phyloP scores from a whole-genome alignment of 1,140 invertebrate species.

The Andrena cerasifolii region DNA sequence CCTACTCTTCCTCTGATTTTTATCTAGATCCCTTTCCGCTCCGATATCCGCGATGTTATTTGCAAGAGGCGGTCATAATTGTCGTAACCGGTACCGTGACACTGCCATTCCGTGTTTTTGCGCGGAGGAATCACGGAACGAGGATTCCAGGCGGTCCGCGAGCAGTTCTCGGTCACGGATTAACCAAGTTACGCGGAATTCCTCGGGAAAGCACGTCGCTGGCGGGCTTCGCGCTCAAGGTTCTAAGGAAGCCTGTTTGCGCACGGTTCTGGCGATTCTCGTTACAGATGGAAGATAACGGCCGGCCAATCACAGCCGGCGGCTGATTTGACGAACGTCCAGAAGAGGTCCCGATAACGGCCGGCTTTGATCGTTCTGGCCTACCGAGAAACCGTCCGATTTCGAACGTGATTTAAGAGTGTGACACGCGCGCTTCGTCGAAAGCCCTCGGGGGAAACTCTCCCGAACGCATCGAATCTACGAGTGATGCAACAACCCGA shows the following conservation, averaged over 20 bases:
- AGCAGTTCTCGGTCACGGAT: constrained; percentile 18
- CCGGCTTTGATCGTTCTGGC: constrained; percentile 18
- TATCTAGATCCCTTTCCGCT: too few relatives aligned
- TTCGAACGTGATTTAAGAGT: constrained; percentile 22
- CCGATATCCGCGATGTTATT: too few relatives aligned
- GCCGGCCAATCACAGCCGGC: constrained; percentile 29
- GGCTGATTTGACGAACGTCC: constrained; percentile 18
- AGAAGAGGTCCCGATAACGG: constrained; percentile 42
- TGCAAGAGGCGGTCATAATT: too few relatives aligned
- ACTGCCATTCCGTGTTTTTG: constrained; percentile 10
- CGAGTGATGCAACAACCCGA: not conserved
- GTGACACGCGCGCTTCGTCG: not conserved
- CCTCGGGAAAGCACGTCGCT: constrained; percentile 26
- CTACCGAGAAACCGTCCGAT: constrained; percentile 28
- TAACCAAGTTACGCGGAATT: constrained; percentile 49
- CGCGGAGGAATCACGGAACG: constrained; percentile 17
- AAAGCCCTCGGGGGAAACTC: not conserved
- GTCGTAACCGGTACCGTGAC: not conserved
- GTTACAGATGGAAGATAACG: constrained; percentile 58
- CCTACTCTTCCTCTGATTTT: too few relatives aligned
- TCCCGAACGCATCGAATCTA: not conserved
- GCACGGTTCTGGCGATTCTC: constrained; percentile 45
- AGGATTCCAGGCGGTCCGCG: constrained; percentile 34
- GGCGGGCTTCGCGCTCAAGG: constrained; percentile 35
- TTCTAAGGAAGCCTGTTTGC: constrained; percentile 54